Conservation (phyloP, 2,113 vertebrate species). For the Bucco capensis region DNA sequence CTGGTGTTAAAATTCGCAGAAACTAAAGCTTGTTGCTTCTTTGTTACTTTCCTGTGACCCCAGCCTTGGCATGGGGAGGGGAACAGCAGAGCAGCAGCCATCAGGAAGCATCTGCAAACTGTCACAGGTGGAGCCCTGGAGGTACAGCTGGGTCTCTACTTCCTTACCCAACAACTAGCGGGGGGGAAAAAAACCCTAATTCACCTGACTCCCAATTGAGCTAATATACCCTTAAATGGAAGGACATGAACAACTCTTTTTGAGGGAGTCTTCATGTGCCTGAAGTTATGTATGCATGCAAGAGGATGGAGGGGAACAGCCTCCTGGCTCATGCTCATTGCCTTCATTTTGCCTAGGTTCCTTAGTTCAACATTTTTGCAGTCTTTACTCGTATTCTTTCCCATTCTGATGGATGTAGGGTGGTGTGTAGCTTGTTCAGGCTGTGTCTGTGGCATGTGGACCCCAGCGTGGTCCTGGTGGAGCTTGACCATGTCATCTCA, state of each 20-base stretch:
- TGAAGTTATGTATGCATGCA: background rate
- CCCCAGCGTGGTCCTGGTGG: background rate
- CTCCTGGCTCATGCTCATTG: background rate
- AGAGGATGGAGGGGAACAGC: background rate
- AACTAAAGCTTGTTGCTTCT: background rate
- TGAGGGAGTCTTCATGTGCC: rapidly evolving
- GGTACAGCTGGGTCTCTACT: background rate
- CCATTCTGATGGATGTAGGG: rapidly evolving
- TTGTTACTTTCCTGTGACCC: background rate
- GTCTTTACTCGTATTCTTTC: background rate
- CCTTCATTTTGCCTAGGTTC: background rate
- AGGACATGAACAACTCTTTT: background rate
- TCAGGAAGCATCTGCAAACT: background rate
- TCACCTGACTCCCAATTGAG: background rate
- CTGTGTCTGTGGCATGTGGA: background rate
- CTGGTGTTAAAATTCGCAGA: background rate
- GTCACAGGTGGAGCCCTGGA: background rate
- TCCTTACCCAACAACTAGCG: background rate
- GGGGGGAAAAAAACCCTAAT: background rate
- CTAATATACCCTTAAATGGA: background rate
- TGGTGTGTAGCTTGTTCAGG: background rate
- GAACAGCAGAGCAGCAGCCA: rapidly evolving
- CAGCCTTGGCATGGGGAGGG: background rate
- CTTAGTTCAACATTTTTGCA: background rate
- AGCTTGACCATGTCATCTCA: rapidly evolving